A percentile compares a stretch with the other conserved stretches of the same genome.
These are phyloP conservation scores for Seriola quinqueradiata DNA, from an alignment of 2,113 vertebrate genomes.

Conservation along the genomic window DNA sequence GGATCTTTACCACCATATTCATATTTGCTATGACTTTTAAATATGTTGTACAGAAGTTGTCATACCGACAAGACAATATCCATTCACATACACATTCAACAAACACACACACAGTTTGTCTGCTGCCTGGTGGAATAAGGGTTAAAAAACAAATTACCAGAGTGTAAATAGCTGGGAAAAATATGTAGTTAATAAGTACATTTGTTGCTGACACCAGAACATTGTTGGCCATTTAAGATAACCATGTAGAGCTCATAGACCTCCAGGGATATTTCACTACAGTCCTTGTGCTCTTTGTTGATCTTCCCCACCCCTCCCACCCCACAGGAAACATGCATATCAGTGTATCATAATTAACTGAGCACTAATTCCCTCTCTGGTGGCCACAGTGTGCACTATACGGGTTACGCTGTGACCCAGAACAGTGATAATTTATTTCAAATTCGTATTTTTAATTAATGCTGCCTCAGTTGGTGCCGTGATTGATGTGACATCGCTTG, in stretches of 20 bases:
- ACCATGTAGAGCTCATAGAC: not conserved
- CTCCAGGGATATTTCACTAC: slow-evolving; percentile 27
- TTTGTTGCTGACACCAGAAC: slow-evolving; percentile 14
- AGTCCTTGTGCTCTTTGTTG: slow-evolving; percentile 38
- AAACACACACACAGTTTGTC: not conserved
- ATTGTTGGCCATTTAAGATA: slow-evolving; percentile 22
- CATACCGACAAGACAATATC: too few species aligned
- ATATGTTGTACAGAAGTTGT: too few species aligned
- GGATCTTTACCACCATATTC: too few species aligned
- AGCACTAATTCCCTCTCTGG: slow-evolving; percentile 49
- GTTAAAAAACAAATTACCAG: not conserved
- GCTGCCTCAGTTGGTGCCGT: slow-evolving; percentile 12
- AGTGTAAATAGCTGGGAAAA: not conserved
- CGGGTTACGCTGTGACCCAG: slow-evolving; percentile 22
- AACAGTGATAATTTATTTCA: slow-evolving; percentile 36
- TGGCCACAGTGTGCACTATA: slow-evolving; percentile 23
- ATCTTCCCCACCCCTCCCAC: not conserved
- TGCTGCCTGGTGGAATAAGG: not conserved
- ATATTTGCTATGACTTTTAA: too few species aligned
- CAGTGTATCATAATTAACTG: slow-evolving; percentile 69
- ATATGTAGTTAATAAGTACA: not conserved
- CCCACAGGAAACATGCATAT: slow-evolving; percentile 55
- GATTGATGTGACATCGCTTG: slow-evolving; percentile 32
- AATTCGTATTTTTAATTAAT: slow-evolving; percentile 61
- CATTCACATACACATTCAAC: too few species aligned